Evolutionary conservation across 2,113 vertebrate genomes (phyloP).

Genomic region (Paralichthys olivaceus): DNA sequence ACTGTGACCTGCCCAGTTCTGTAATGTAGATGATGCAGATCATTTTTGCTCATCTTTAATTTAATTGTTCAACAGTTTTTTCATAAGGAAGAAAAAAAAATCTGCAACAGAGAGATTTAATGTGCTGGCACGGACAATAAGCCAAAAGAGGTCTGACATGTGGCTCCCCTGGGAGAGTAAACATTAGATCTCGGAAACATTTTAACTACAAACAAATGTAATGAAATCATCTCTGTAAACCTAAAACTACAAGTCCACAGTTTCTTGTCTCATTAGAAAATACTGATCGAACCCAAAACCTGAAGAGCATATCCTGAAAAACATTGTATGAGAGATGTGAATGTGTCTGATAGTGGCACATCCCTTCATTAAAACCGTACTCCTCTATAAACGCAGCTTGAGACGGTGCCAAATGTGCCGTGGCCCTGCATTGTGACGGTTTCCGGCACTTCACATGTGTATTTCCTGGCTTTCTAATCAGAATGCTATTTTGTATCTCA

Average conservation of each 20-base stretch:
- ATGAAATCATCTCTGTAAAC: neutral
- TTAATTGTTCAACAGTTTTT: neutral
- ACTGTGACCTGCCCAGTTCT: neutral
- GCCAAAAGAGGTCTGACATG: neutral
- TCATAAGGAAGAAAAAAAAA: neutral
- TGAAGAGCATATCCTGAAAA: conserved; percentile 32
- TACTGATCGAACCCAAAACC: conserved; percentile 35
- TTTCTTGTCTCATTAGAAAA: conserved; percentile 14
- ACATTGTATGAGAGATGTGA: conserved; percentile 53
- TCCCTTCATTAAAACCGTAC: conserved; percentile 74
- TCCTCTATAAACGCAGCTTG: conserved; percentile 76
- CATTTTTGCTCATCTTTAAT: neutral
- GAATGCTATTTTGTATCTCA: conserved; percentile 84
- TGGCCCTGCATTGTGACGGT: conserved; percentile 81
- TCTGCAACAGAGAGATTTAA: neutral
- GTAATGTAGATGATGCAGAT: neutral
- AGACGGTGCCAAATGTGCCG: conserved; percentile 79
- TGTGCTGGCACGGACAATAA: neutral
- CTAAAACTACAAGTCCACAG: neutral
- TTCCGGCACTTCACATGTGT: conserved; percentile 84
- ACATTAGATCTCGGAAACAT: neutral
- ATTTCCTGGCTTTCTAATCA: conserved; percentile 87
- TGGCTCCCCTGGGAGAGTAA: neutral
- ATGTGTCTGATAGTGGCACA: conserved; percentile 65
- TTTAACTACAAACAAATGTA: conserved; percentile 8